Conservation (phyloP, 2,888 invertebrate species). For the Tipula lateralis region DNA sequence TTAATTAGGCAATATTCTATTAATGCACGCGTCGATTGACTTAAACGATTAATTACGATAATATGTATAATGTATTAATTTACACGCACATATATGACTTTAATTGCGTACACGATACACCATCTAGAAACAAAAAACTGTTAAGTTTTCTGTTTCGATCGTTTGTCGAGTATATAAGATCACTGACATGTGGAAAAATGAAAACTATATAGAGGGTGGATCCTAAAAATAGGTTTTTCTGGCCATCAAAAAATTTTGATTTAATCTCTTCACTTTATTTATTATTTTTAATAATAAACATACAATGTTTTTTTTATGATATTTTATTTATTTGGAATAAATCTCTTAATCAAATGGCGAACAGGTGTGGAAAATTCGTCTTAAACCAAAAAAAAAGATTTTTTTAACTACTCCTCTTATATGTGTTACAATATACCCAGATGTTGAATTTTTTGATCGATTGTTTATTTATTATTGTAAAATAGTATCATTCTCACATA, state of each 20-base stretch:
- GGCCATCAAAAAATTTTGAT: slow-evolving; percentile 7
- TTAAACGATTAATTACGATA: background rate
- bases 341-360: background rate
- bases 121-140: background rate
- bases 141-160: background rate
- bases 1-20: background rate
- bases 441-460: background rate
- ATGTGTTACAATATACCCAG: background rate
- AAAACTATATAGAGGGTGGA: background rate
- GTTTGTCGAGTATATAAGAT: background rate
- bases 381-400: background rate
- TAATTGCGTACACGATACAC: background rate
- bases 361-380: slow-evolving; percentile 11
- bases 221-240: background rate
- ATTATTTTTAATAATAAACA: background rate
- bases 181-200: background rate
- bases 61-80: background rate
- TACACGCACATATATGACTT: background rate
- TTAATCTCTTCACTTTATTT: background rate
- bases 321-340: background rate
- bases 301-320: background rate
- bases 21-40: background rate
- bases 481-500: background rate
- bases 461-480: slow-evolving; percentile 9
- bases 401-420: background rate